Conservation (phyloP, 30 jellyfish, hydroid and myxozoan species). For the Catostylus mosaicus region DNA sequence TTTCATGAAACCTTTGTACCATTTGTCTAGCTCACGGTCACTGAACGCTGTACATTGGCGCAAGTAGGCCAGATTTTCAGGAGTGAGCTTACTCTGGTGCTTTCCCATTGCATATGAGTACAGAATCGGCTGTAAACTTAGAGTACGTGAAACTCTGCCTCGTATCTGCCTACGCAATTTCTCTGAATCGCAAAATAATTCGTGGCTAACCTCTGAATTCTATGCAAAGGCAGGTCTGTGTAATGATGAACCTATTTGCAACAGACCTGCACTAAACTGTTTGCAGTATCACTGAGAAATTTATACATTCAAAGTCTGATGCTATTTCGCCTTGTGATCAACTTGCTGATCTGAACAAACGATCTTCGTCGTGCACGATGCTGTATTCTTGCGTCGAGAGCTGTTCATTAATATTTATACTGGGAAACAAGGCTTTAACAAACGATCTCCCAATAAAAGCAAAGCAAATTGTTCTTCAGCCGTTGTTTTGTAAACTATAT, state of each 20-base stretch:
- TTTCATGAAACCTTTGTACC: constrained; percentile 99
- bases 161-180: background rate
- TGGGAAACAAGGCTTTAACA: constrained; percentile 57
- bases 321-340: constrained; percentile 18
- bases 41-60: constrained; percentile 98
- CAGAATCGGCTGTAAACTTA: background rate
- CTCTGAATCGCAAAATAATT: background rate
- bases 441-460: constrained; percentile 59
- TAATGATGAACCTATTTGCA: background rate
- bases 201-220: background rate
- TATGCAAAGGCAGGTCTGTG: background rate
- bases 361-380: constrained; percentile 29
- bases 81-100: constrained; percentile 96
- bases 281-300: background rate
- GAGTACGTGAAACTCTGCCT: too few relatives aligned
- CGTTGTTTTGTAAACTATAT: constrained; percentile 54
- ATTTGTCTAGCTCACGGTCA: constrained; percentile 92
- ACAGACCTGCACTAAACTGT: background rate
- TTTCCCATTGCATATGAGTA: constrained; percentile 84
- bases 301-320: background rate
- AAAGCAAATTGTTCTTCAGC: constrained; percentile 59
- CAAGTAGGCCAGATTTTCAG: constrained; percentile 90
- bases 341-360: constrained; percentile 45
- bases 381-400: constrained; percentile 26
- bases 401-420: constrained; percentile 61